Conservation (phyloP, 2,113 vertebrate genomes). For the Perccottus glenii region DNA sequence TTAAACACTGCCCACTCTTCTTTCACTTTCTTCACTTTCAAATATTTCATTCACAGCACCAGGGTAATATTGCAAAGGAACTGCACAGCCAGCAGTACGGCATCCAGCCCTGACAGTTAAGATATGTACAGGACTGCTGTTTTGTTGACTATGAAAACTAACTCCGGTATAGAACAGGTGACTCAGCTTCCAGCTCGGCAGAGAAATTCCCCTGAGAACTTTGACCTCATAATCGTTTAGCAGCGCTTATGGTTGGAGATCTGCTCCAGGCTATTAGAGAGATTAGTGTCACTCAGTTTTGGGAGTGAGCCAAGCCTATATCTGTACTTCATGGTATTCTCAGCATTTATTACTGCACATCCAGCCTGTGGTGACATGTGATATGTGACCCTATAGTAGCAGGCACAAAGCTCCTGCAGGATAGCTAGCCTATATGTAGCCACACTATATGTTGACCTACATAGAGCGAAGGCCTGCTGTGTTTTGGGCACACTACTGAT, state of each 20-base stretch:
- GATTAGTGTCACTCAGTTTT: constrained; percentile 75
- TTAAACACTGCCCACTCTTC: no score
- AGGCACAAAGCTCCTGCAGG: constrained; percentile 19
- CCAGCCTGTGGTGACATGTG: constrained; percentile 49
- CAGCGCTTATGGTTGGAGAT: constrained; percentile 73
- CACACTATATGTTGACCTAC: constrained; percentile 37
- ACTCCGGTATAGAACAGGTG: constrained; percentile 67
- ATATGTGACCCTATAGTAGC: constrained; percentile 49
- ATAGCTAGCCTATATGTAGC: constrained; percentile 28
- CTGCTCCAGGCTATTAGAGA: constrained; percentile 71
- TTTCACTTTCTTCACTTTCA: no score
- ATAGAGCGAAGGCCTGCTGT: constrained; percentile 14
- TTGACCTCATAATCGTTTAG: constrained; percentile 74
- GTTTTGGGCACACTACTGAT: constrained; percentile 1
- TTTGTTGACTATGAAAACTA: constrained; percentile 47
- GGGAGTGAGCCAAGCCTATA: constrained; percentile 71
- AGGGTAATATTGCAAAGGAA: no score
- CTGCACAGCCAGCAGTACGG: constrained; percentile 25
- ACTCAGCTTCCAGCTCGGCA: constrained; percentile 72
- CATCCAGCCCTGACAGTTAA: not conserved
- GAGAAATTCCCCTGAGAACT: constrained; percentile 70
- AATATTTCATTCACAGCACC: no score
- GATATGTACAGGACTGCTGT: constrained; percentile 14
- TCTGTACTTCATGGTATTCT: constrained; percentile 69
- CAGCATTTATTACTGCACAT: constrained; percentile 65